A percentile compares a stretch with the other conserved stretches of the same genome.
These are phyloP conservation scores for Amblyornis subalaris DNA, from an alignment of 2,113 vertebrate species.

Conservation along the genomic window DNA sequence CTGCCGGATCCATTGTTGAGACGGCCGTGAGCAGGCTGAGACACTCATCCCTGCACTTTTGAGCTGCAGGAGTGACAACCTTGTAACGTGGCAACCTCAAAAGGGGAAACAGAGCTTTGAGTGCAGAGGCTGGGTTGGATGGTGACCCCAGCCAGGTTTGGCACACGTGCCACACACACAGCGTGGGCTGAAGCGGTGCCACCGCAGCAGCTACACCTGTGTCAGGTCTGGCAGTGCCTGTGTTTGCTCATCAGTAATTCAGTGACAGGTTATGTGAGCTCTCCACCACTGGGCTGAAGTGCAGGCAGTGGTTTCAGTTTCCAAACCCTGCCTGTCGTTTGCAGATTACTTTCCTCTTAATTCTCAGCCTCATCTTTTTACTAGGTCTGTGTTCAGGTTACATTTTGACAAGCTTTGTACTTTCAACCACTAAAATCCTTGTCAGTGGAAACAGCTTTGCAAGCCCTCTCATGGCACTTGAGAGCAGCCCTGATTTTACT, in stretches of 20 bases:
- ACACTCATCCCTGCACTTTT: background rate
- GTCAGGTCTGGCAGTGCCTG: rapidly evolving
- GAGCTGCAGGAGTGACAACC: background rate
- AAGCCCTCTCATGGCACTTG: background rate
- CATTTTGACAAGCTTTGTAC: background rate
- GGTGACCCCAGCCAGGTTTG: rapidly evolving
- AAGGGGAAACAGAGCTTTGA: background rate
- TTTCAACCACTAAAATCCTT: background rate
- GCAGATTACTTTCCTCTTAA: background rate
- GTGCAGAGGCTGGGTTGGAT: rapidly evolving
- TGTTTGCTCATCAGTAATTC: background rate
- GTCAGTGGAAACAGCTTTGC: background rate
- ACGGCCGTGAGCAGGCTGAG: background rate
- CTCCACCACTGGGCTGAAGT: background rate
- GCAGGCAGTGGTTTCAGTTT: background rate
- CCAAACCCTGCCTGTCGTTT: background rate
- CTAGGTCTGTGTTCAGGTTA: background rate
- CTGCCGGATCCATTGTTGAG: rapidly evolving
- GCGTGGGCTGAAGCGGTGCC: background rate
- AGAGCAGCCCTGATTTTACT: background rate
- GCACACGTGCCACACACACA: rapidly evolving
- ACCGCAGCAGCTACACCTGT: rapidly evolving
- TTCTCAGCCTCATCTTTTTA: background rate
- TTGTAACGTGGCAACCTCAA: rapidly evolving
- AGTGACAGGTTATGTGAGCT: rapidly evolving